Percentiles rank a stretch among this genome's conserved stretches.
Conservation (phyloP, 2,888 invertebrate species). For the Scelioninae gen. 2 region DNA sequence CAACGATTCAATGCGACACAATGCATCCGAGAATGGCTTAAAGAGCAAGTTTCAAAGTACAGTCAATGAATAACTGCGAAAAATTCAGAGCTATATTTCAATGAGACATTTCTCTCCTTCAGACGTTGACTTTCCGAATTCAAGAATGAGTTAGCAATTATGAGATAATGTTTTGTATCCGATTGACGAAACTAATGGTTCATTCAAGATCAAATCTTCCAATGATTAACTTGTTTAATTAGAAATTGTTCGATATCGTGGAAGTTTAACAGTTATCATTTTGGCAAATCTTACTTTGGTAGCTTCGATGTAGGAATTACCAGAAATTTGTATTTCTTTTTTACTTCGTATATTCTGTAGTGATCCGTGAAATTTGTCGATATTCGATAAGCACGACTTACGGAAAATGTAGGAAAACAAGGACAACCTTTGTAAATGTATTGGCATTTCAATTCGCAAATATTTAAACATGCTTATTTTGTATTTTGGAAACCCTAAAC, state of each 20-base stretch:
- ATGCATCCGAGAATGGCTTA: constrained; percentile 10
- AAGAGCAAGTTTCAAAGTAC: constrained; percentile 9
- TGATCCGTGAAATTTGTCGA: constrained; percentile 15
- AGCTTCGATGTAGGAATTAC: no score
- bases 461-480: no score
- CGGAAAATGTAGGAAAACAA: background rate
- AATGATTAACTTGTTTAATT: no score
- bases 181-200: no score
- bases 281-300: no score
- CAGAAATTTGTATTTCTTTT: no score
- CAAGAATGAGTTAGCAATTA: background rate
- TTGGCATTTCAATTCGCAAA: background rate
- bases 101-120: background rate
- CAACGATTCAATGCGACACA: constrained; percentile 30
- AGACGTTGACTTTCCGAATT: background rate
- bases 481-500: no score
- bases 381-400: constrained; percentile 10
- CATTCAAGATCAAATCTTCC: no score
- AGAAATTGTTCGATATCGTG: no score
- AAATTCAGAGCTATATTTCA: constrained; percentile 15
- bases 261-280: no score
- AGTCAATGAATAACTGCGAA: constrained; percentile 6
- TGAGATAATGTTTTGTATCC: no score
- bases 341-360: background rate
- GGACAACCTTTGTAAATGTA: background rate